Conservation (phyloP, 2,797 vertebrate species). For the Sitta carolinensis region DNA sequence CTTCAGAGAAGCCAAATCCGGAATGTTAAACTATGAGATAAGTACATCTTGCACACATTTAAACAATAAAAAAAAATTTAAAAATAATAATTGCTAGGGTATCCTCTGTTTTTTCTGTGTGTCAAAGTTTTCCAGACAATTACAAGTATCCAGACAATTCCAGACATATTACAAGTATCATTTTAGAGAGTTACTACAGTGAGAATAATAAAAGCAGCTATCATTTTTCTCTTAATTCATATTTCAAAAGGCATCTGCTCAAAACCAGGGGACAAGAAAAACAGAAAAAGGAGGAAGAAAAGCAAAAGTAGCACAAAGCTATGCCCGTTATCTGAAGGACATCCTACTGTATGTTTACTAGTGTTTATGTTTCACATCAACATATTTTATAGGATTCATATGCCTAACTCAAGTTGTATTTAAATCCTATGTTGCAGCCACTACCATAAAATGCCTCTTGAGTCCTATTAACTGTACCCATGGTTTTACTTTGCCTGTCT, state of each 20-base stretch:
- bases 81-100: neutral
- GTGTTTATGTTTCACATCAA: constrained; percentile 59
- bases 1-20: neutral
- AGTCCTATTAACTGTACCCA: constrained; percentile 85
- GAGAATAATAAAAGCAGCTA: neutral
- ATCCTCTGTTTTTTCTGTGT: neutral
- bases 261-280: neutral
- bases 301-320: neutral
- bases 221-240: neutral
- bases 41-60: neutral
- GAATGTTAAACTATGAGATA: neutral
- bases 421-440: constrained; percentile 82
- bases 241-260: neutral
- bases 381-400: constrained; percentile 64
- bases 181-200: neutral
- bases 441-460: constrained; percentile 84
- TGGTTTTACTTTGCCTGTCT: constrained; percentile 86
- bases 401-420: constrained; percentile 76
- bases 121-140: neutral
- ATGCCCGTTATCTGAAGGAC: constrained; percentile 13
- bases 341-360: constrained; percentile 58
- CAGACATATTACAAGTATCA: neutral
- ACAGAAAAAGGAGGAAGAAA: neutral
- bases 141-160: too few relatives aligned
- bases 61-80: neutral